phyloP scores from a whole-genome alignment of 1,140 invertebrate species.

The Wiebesia pumilae region DNA sequence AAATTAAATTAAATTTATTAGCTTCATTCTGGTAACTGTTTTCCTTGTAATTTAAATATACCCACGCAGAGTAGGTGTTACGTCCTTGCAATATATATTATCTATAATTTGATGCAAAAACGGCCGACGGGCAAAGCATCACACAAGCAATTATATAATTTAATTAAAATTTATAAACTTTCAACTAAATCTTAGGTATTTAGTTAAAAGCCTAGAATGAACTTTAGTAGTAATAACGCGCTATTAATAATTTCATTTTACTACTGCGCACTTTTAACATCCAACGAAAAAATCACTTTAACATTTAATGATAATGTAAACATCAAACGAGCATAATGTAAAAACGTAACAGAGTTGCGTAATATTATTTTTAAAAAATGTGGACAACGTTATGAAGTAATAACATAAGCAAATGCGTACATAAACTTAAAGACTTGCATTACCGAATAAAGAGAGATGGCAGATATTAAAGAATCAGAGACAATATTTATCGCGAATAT shows the following conservation, averaged over 20 bases:
- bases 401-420: neutral
- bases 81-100: neutral
- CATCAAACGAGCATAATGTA: too few relatives aligned
- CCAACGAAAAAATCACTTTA: too few relatives aligned
- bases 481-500: neutral
- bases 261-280: too few relatives aligned
- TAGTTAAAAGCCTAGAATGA: too few relatives aligned
- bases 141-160: too few relatives aligned
- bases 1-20: neutral
- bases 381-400: neutral
- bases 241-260: too few relatives aligned
- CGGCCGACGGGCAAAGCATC: too few relatives aligned
- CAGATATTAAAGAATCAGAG: neutral
- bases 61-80: neutral
- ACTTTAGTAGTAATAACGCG: too few relatives aligned
- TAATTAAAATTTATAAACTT: too few relatives aligned
- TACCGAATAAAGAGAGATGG: neutral
- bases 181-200: too few relatives aligned
- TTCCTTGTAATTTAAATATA: neutral
- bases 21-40: neutral
- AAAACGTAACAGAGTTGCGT: neutral
- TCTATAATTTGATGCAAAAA: neutral
- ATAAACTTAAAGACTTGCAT: neutral
- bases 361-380: neutral
- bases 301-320: too few relatives aligned